Conservation (phyloP, 2,113 vertebrate species). For the Labeo catla region DNA sequence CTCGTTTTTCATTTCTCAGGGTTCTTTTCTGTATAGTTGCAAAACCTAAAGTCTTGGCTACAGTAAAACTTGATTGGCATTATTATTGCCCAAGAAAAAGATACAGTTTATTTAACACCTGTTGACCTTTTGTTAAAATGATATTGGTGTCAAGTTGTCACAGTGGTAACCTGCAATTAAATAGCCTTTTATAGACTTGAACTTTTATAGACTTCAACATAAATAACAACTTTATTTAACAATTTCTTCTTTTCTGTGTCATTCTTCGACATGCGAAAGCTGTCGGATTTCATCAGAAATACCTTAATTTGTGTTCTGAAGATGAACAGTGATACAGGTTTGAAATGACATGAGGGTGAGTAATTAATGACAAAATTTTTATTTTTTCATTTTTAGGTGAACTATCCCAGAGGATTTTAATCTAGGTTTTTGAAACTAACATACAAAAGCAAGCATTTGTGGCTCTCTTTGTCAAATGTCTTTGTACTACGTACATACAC, state of each 20-base stretch:
- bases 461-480: slow-evolving; percentile 15
- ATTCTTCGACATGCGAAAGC: too few relatives aligned
- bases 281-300: too few relatives aligned
- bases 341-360: too few relatives aligned
- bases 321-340: too few relatives aligned
- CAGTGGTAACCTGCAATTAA: not conserved
- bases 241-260: too few relatives aligned
- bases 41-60: not conserved
- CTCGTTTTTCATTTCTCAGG: not conserved
- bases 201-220: not conserved
- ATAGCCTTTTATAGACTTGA: not conserved
- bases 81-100: not conserved
- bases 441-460: not conserved
- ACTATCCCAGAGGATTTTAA: not conserved
- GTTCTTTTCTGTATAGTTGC: not conserved
- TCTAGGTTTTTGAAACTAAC: not conserved
- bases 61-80: not conserved
- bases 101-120: not conserved
- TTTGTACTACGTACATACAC: slow-evolving; percentile 1
- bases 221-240: too few relatives aligned
- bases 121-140: not conserved
- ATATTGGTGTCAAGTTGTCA: not conserved
- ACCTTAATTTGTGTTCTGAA: too few relatives aligned
- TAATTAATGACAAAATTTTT: too few relatives aligned
- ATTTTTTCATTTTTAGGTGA: too few relatives aligned